Evolutionary conservation across 2,113 vertebrate genomes (phyloP), one percentile per base, ranked within the genome.

Genomic region (Tretioscincus oriximinensis): DNA sequence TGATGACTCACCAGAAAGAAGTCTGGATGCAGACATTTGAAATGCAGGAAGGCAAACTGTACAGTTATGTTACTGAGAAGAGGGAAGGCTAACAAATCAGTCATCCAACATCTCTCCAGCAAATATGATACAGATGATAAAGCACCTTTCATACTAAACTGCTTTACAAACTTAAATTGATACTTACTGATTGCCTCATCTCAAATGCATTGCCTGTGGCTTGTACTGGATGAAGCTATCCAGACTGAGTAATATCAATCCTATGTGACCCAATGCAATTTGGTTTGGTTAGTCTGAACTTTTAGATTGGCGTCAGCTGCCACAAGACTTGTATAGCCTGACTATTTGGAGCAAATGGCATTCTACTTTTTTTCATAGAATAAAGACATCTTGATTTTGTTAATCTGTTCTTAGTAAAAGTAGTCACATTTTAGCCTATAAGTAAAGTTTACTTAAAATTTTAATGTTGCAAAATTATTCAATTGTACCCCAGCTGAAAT

Each of bases 11-110:
- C 31, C 0, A 35, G 26, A 21, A 2, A 63, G 1, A 1, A 41
- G 10, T 22, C 26, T 0, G 10, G 0, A 8, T 2, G 68, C 35
- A 24, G 24, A 26, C 54, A 24, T 18, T 1, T 0, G 2, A 1
- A 0, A 0, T 22, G 12, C 58, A 35, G 29, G 0, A 28, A 64
- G 20, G 81, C 79, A 88, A 35, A 31, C 0, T 1, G 35, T 41
- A 76, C 64, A 1, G 69, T 81, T 71, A 14, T 74, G 74, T 82
- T 35, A 78, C 70, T 74, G 80, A 74, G 68, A 26, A 7, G 7
- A 67, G 71, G 67, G 68, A 69, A 79, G 77, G 68, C 69, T 73
- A 77, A 81, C 49, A 35, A 67, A 75, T 75, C 77, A 45, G 74
- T 65, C 67, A 81, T 28, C 1, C 82, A 72, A 66, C 28, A 11